Evolutionary conservation across 1,140 invertebrate species (phyloP).

Genomic region (Ips typographus): DNA sequence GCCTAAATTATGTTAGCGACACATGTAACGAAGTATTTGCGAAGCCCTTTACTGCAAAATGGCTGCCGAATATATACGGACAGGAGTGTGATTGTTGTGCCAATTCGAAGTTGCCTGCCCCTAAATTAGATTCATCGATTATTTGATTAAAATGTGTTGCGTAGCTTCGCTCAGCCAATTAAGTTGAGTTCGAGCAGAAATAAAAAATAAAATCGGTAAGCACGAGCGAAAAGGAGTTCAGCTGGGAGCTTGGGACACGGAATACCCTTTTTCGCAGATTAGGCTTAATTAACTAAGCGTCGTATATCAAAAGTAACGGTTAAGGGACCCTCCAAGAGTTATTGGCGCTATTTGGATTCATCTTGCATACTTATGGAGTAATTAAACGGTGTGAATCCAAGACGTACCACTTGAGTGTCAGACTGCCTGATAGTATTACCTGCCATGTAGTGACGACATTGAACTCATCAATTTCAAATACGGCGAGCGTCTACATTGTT

Average conservation of each 20-base stretch:
- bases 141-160: slow-evolving; percentile 47
- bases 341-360: slow-evolving; percentile 23
- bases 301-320: slow-evolving; percentile 27
- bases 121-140: slow-evolving; percentile 50
- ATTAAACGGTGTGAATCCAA: slow-evolving; percentile 22
- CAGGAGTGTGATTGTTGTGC: slow-evolving; percentile 48
- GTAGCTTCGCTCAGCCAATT: slow-evolving; percentile 39
- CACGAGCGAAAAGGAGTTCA: too few relatives aligned
- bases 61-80: slow-evolving; percentile 27
- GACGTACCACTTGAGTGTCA: slow-evolving; percentile 13
- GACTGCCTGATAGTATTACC: slow-evolving; percentile 13
- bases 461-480: slow-evolving; percentile 7
- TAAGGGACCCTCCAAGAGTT: slow-evolving; percentile 19
- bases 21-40: slow-evolving; percentile 40
- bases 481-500: not conserved
- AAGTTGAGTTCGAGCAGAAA: not conserved
- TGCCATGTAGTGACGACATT: slow-evolving; percentile 9
- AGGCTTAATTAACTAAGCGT: slow-evolving; percentile 20
- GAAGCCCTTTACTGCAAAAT: slow-evolving; percentile 36
- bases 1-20: slow-evolving; percentile 32
- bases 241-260: too few relatives aligned
- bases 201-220: too few relatives aligned
- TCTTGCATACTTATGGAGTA: slow-evolving; percentile 27
- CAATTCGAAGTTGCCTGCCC: slow-evolving; percentile 47
- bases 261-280: not conserved